These are phyloP conservation scores for Vicugna pacos DNA, from an alignment of 2,113 vertebrate genomes.

Conservation along the genomic window DNA sequence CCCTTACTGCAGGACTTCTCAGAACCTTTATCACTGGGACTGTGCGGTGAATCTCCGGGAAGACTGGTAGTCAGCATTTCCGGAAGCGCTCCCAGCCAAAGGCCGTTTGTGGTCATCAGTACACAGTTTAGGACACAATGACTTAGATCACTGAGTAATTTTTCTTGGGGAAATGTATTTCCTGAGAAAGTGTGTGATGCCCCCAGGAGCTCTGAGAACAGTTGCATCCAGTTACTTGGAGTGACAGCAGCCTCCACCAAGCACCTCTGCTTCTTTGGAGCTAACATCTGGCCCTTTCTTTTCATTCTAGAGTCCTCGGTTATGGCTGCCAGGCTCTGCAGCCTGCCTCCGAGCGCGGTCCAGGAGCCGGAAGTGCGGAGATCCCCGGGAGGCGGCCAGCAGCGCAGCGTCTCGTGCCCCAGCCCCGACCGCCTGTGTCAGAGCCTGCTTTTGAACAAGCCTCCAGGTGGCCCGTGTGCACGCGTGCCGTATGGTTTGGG, in stretches of 20 bases:
- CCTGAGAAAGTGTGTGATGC: background rate
- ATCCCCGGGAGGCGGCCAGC: background rate
- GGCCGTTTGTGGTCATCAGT: background rate
- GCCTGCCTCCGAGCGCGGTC: background rate
- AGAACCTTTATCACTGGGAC: background rate
- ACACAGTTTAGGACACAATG: background rate
- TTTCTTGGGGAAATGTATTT: background rate
- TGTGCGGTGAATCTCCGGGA: no score
- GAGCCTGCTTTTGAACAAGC: background rate
- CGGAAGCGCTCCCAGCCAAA: background rate
- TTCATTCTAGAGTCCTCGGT: background rate
- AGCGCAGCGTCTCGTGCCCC: background rate
- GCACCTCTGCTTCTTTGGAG: background rate
- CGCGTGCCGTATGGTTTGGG: background rate
- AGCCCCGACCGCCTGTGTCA: background rate
- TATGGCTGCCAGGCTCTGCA: background rate
- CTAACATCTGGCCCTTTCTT: background rate
- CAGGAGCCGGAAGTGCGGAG: background rate
- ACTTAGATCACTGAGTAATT: background rate
- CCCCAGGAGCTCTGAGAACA: background rate
- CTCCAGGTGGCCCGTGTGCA: accelerated
- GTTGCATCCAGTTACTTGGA: background rate
- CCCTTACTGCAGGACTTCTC: constrained; percentile 10
- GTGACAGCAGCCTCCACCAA: background rate
- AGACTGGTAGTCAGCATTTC: background rate